A percentile compares a stretch with the other conserved stretches of the same genome.
Conservation (phyloP, 1,140 invertebrate genomes). For the Amphibalanus amphitrite region DNA sequence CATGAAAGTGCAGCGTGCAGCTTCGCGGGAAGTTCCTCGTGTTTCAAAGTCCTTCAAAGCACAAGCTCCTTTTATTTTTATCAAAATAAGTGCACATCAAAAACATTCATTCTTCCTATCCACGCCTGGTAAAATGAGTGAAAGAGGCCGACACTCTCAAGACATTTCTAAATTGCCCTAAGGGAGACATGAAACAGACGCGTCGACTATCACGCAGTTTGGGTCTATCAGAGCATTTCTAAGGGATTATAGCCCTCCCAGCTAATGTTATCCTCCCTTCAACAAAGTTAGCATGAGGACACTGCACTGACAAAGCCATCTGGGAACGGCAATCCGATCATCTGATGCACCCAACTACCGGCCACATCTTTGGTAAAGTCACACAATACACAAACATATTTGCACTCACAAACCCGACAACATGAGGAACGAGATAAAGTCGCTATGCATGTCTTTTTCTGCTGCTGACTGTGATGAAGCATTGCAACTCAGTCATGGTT, state of each 20-base stretch:
- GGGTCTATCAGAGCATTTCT: neutral
- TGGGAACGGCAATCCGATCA: neutral
- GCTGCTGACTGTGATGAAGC: too few relatives aligned
- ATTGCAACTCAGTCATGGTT: too few relatives aligned
- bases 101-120: too few relatives aligned
- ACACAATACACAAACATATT: neutral
- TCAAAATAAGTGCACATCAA: neutral
- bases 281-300: neutral
- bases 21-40: too few relatives aligned
- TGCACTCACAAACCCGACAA: too few relatives aligned
- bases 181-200: neutral
- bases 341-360: neutral
- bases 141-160: too few relatives aligned
- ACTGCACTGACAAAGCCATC: too few relatives aligned
- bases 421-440: too few relatives aligned
- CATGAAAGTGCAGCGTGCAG: too few relatives aligned
- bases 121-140: too few relatives aligned
- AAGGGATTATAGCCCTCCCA: neutral
- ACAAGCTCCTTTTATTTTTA: neutral
- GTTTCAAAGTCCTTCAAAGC: too few relatives aligned
- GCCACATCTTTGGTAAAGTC: neutral
- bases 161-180: neutral
- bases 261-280: neutral
- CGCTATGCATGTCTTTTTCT: too few relatives aligned
- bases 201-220: neutral